A percentile compares a stretch with the other conserved stretches of the same genome.
These are phyloP conservation scores for Beroe forskalii DNA, from an alignment of 37 sponge, comb jelly and placozoan genomes.

Conservation along the genomic window DNA sequence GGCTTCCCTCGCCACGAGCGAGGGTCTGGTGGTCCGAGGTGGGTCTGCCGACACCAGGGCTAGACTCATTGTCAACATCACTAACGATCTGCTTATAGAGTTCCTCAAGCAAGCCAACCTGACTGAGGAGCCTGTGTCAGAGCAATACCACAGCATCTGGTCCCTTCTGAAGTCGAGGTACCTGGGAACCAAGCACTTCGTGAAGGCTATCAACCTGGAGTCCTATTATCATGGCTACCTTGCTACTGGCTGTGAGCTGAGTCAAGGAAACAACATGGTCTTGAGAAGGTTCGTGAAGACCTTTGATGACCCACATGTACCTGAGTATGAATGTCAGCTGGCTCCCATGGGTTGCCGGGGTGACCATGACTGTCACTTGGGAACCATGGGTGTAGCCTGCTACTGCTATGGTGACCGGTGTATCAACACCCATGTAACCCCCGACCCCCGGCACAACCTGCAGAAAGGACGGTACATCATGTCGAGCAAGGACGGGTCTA, in stretches of 20 bases:
- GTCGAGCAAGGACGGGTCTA: not conserved
- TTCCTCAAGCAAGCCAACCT: conserved; percentile 65
- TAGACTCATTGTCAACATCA: not conserved
- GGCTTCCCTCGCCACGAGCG: conserved; percentile 38
- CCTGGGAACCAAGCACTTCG: conserved; percentile 53
- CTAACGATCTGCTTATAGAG: conserved; percentile 7
- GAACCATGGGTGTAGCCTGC: not conserved
- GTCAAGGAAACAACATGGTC: not conserved
- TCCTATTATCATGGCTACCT: conserved; percentile 62
- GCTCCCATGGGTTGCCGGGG: conserved; percentile 56
- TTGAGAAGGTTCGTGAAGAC: conserved; percentile 13
- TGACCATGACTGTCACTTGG: conserved; percentile 47
- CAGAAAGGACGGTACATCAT: conserved; percentile 21
- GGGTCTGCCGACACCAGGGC: conserved; percentile 45
- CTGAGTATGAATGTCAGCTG: conserved; percentile 55
- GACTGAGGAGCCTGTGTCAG: conserved; percentile 39
- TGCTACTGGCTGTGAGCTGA: conserved; percentile 53
- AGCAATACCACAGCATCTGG: conserved; percentile 65
- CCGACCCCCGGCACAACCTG: conserved; percentile 29
- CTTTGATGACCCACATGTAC: conserved; percentile 23
- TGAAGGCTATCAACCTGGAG: conserved; percentile 61
- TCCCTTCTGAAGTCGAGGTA: conserved; percentile 12
- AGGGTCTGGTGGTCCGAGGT: conserved; percentile 20
- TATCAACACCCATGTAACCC: not conserved
- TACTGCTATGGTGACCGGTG: conserved; percentile 57